phyloP scores from a whole-genome alignment of 2,797 vertebrate genomes.

The Falco naumanni region DNA sequence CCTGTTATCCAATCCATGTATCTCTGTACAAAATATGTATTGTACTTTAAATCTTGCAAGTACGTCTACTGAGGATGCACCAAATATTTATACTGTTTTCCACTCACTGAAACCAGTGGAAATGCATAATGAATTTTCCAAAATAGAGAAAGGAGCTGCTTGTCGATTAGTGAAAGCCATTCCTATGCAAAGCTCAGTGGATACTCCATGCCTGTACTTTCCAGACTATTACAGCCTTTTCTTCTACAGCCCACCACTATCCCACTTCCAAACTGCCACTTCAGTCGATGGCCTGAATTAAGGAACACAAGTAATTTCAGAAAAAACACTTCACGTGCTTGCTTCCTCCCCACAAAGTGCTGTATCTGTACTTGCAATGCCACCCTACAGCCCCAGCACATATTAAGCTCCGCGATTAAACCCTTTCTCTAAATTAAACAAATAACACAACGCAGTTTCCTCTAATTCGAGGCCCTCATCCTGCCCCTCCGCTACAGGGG shows the following conservation, averaged over 20 bases:
- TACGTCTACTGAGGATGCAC: rapidly evolving
- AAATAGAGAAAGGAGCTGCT: neutral
- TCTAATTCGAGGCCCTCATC: neutral
- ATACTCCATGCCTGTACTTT: rapidly evolving
- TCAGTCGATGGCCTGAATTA: rapidly evolving
- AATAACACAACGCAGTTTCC: rapidly evolving
- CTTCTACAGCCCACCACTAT: neutral
- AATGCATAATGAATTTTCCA: rapidly evolving
- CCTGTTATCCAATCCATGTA: rapidly evolving
- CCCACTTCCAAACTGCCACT: neutral
- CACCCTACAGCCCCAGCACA: neutral
- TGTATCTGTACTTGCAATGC: rapidly evolving
- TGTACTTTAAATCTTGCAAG: rapidly evolving
- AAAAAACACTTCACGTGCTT: rapidly evolving
- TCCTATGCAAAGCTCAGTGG: rapidly evolving
- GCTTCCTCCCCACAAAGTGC: neutral
- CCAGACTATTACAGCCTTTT: no score
- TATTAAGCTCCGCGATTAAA: rapidly evolving
- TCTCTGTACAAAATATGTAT: rapidly evolving
- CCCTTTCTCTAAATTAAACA: rapidly evolving
- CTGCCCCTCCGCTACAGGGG: neutral
- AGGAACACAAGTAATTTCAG: no score
- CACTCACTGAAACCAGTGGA: neutral
- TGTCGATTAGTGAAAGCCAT: rapidly evolving
- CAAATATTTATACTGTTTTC: neutral